Conservation (phyloP, 2,113 vertebrate species). For the Sorex fumeus region DNA sequence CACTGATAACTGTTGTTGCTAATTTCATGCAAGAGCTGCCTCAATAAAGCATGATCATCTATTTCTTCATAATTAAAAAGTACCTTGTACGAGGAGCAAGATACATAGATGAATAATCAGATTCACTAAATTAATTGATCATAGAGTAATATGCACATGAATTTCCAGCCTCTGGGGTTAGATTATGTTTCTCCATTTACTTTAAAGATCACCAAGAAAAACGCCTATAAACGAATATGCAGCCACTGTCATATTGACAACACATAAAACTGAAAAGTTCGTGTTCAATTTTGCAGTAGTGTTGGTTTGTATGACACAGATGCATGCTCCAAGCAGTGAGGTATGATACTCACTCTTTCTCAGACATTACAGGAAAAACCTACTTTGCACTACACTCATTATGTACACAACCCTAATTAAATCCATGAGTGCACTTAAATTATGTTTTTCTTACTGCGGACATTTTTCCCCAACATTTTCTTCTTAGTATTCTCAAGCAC, state of each 20-base stretch:
- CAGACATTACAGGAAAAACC: neutral
- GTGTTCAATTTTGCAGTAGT: neutral
- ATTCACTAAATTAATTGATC: neutral
- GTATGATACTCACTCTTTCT: neutral
- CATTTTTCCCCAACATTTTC: neutral
- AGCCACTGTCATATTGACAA: constrained; percentile 28
- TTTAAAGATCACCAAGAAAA: constrained; percentile 53
- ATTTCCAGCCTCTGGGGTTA: neutral
- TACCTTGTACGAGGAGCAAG: neutral
- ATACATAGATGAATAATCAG: constrained; percentile 2
- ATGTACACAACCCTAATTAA: neutral
- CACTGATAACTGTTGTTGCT: constrained; percentile 33
- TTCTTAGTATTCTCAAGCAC: constrained; percentile 44
- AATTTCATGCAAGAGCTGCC: neutral
- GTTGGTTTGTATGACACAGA: neutral
- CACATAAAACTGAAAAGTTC: neutral
- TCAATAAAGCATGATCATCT: neutral
- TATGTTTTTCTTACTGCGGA: constrained; percentile 15
- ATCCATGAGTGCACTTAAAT: neutral
- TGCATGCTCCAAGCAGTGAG: neutral
- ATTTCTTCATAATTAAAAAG: neutral
- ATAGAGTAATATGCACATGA: neutral
- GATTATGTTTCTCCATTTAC: neutral
- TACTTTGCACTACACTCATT: neutral
- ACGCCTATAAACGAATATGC: neutral